These are phyloP conservation scores for Eretmocerus hayati DNA, from an alignment of 2,888 invertebrate genomes.

Conservation along the genomic window DNA sequence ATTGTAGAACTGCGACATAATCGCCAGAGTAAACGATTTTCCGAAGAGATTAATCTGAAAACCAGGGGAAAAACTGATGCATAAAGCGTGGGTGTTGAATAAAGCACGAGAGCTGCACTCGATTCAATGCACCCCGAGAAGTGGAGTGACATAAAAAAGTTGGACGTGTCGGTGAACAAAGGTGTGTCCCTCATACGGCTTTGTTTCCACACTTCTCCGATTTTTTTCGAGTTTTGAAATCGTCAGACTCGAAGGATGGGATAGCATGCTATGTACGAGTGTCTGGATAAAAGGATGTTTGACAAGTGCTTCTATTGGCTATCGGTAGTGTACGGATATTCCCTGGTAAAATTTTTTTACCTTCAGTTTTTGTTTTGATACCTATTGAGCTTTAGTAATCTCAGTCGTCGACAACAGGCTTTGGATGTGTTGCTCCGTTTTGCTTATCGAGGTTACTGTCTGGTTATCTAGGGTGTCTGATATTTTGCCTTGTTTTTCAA, in stretches of 20 bases:
- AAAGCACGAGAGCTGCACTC: background rate
- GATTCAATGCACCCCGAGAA: background rate
- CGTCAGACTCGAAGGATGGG: conserved; percentile 13
- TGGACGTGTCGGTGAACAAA: conserved; percentile 1
- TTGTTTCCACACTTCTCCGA: background rate
- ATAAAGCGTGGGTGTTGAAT: background rate
- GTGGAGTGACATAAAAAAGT: background rate
- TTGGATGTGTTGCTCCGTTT: too few species aligned
- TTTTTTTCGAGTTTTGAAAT: conserved; percentile 3
- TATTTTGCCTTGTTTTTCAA: too few species aligned
- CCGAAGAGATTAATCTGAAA: too few species aligned
- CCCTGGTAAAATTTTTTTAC: background rate
- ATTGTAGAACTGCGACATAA: too few species aligned
- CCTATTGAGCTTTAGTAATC: too few species aligned
- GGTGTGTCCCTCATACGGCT: background rate
- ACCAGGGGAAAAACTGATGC: too few species aligned
- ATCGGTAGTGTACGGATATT: conserved; percentile 28
- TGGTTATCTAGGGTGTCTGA: too few species aligned
- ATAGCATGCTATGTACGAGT: conserved; percentile 20
- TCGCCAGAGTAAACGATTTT: too few species aligned
- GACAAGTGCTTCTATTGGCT: conserved; percentile 35
- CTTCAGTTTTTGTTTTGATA: too few species aligned
- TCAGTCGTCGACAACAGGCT: too few species aligned
- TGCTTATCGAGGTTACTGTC: too few species aligned
- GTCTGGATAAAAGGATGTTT: conserved; percentile 34